Evolutionary conservation across 2,113 vertebrate genomes (phyloP), one percentile per base, ranked within the genome.

Genomic region (Hippoglossus stenolepis): DNA sequence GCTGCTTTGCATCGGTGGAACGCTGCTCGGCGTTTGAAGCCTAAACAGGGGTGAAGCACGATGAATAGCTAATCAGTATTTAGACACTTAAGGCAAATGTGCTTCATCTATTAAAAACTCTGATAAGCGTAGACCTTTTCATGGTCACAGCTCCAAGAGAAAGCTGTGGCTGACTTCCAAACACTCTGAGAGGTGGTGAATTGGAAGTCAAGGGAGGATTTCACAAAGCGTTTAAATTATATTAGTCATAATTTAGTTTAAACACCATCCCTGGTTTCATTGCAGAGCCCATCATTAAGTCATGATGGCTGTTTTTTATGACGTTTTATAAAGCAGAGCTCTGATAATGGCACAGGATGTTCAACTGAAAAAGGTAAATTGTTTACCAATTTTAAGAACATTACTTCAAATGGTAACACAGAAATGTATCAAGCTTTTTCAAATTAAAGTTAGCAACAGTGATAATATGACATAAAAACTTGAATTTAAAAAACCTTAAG

Each of bases 41-140:
- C 67, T 75, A 60, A 87, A 80, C 68, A 73, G n/a, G 62, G 58
- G 17, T 70, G 58, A 87, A 76, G 62, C 35, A 54, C 31, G 18
- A 79, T 82, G 79, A 85, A 83, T 82, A 73, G 64, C 76, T 78
- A 79, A 89, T 74, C 78, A 70, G 49, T 80, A 75, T 84, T 75
- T 57, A 45, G 70, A 70, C 75, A 85, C 72, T 82, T 87, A 69
- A 77, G 65, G 83, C 81, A 78, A 82, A 77, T 77, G 72, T 70
- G 69, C 62, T 53, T 79, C 79, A 77, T 81, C 58, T 77, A 81
- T 73, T 61, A 72, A 75, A 73, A 74, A 28, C 45, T 65, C 59
- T 58, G 65, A 76, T 73, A 60, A 80, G 43, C 70, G 67, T 35
- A 47, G 56, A 53, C 65, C 60, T 80, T 79, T 67, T 67, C 38